A percentile compares a stretch with the other conserved stretches of the same genome.
Conservation (phyloP, 1,140 invertebrate species). For the Idris sp. region DNA sequence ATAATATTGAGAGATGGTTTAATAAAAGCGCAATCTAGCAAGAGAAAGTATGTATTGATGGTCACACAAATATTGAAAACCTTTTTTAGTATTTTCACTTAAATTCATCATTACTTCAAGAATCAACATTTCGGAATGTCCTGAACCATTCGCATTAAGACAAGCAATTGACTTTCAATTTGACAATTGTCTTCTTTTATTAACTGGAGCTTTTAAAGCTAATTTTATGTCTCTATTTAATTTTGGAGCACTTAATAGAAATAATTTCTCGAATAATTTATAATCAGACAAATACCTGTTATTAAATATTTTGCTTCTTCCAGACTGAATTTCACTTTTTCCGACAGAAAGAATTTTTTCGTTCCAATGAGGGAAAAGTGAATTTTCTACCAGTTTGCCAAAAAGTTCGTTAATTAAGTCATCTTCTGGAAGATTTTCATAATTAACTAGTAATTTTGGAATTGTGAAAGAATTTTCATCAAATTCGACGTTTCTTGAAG, state of each 20-base stretch:
- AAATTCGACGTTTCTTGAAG: neutral
- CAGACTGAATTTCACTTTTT: neutral
- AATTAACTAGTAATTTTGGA: neutral
- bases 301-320: too few relatives aligned
- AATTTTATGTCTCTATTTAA: too few relatives aligned
- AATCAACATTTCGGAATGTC: neutral
- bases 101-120: neutral
- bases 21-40: constrained; percentile 1
- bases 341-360: neutral
- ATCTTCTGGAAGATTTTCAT: neutral
- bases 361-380: neutral
- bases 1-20: constrained; percentile 1
- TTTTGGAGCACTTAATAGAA: too few relatives aligned
- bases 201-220: too few relatives aligned
- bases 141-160: too few relatives aligned
- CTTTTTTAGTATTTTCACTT: neutral
- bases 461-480: constrained; percentile 2
- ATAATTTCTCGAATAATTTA: too few relatives aligned
- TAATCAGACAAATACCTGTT: neutral
- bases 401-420: neutral
- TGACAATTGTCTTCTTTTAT: too few relatives aligned
- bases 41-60: neutral
- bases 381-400: too few relatives aligned
- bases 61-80: neutral
- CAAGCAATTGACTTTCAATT: too few relatives aligned